Conservation (phyloP, 2,888 invertebrate species). For the Nomada ferruginata region DNA sequence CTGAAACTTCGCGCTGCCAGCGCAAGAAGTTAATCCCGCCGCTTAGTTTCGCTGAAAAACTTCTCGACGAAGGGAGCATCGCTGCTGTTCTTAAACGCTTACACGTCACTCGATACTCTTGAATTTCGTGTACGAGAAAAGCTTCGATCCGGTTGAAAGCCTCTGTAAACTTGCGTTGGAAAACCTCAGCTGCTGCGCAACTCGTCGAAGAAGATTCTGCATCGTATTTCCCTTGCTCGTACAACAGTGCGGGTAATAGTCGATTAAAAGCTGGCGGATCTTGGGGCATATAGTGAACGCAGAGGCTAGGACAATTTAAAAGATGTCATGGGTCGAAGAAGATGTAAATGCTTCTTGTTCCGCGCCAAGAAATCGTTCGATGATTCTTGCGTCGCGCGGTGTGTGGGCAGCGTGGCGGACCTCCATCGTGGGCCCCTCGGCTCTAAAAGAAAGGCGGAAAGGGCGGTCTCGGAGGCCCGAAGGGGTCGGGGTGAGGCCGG, state of each 20-base stretch:
- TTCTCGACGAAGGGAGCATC: slow-evolving; percentile 25
- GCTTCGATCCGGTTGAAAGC: background rate
- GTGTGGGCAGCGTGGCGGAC: slow-evolving; percentile 74
- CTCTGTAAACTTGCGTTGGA: background rate
- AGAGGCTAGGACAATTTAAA: background rate
- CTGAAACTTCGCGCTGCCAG: slow-evolving; percentile 34
- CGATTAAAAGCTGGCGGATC: too few relatives aligned
- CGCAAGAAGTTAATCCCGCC: slow-evolving; percentile 39
- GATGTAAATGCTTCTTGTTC: slow-evolving; percentile 60
- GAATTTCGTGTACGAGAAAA: background rate
- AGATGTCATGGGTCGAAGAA: slow-evolving; percentile 49
- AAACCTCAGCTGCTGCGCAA: too few relatives aligned
- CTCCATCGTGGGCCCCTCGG: slow-evolving; percentile 70
- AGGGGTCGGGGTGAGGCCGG: slow-evolving; percentile 50
- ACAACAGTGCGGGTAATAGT: too few relatives aligned
- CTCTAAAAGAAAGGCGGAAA: slow-evolving; percentile 70
- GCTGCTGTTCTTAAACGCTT: slow-evolving; percentile 30
- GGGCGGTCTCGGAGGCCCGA: slow-evolving; percentile 49
- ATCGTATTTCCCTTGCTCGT: too few relatives aligned
- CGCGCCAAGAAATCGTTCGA: slow-evolving; percentile 66
- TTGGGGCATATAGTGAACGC: too few relatives aligned
- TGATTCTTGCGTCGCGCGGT: slow-evolving; percentile 71
- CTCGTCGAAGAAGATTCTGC: too few relatives aligned
- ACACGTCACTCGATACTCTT: slow-evolving; percentile 26
- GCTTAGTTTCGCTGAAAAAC: slow-evolving; percentile 36